Conservation (phyloP, 2,888 invertebrate genomes). For the Lithophane semibrunnea region DNA sequence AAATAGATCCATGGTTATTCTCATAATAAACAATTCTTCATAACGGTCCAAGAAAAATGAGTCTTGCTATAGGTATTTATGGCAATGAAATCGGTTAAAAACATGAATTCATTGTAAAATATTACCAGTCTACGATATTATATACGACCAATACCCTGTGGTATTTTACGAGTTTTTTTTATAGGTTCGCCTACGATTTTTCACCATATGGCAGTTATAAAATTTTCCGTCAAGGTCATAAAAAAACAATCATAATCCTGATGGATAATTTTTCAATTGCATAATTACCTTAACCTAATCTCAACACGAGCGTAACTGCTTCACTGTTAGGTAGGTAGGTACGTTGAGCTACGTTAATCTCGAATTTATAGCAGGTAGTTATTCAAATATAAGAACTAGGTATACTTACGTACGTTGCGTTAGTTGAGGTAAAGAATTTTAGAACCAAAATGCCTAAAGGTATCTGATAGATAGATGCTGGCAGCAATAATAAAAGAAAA, state of each 20-base stretch:
- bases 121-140: constrained; percentile 71
- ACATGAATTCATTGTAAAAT: constrained; percentile 72
- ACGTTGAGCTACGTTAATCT: background rate
- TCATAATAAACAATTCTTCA: constrained; percentile 72
- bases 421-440: background rate
- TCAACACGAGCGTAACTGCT: constrained; percentile 51
- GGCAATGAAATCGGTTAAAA: constrained; percentile 58
- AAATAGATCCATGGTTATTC: constrained; percentile 65
- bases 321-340: background rate
- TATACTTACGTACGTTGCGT: background rate
- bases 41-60: constrained; percentile 67
- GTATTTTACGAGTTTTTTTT: constrained; percentile 74
- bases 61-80: constrained; percentile 64
- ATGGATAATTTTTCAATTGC: constrained; percentile 33
- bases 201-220: constrained; percentile 72
- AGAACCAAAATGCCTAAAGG: too few relatives aligned
- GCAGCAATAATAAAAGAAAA: too few relatives aligned
- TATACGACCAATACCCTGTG: constrained; percentile 71
- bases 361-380: constrained; percentile 4
- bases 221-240: constrained; percentile 55
- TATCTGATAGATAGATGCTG: too few relatives aligned
- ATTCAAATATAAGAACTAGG: too few relatives aligned
- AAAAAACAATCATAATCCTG: constrained; percentile 55
- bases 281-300: constrained; percentile 39
- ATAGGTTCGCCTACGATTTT: constrained; percentile 74